Base-by-base conservation (phyloP, 2,113 vertebrate species). In the Cyprinodon brontotheroides region DNA sequence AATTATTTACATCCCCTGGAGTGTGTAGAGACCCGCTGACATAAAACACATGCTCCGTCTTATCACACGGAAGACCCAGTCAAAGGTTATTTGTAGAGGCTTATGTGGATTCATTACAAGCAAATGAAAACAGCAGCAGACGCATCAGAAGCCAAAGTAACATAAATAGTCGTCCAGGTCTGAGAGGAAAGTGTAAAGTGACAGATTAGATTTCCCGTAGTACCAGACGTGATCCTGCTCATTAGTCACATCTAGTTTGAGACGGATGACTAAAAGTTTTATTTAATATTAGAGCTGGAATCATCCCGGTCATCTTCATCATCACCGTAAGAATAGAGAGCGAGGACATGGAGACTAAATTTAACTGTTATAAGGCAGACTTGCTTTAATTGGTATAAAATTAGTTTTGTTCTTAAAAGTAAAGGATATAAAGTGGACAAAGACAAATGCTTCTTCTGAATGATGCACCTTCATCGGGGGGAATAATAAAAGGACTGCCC, bases 171-270 rank as follows among this genome's bases (percentile, higher is more conserved):
- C 79, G 10, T 65, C 67, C 65, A 20, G 40, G 36, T 14, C 12
- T 86, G 64, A 71, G 75, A 86, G 43, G 63, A 82, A 79, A 63
- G 87, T 84, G 75, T 81, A 64, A 88, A 82, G 72, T 79, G 53
- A 60, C 72, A 22, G 84, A 85, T 90, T 83, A 29, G 66, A 76
- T 90, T 86, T 84, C 88, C 78, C 69, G 72, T 67, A 17, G 66
- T 85, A 77, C 76, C 75, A 78, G 64, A 40, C 68, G 67, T 50
- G 83, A 80, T 81, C 62, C 41, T 75, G 71, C 69, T 69, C 12
- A 40, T 78, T 68, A 40, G 77, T 80, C 88, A 62, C 39, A 68
- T 72, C 75, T 48, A 1, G 71, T 70, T 83, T 41, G 61, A 70
- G 68, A 65, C 17, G 47, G 64, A 14, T 40, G 61, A 41, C 67